Percentiles rank a stretch among this genome's conserved stretches.
These are phyloP conservation scores for Phylloscopus whistleri DNA, from an alignment of 2,113 vertebrate species.

Conservation along the genomic window DNA sequence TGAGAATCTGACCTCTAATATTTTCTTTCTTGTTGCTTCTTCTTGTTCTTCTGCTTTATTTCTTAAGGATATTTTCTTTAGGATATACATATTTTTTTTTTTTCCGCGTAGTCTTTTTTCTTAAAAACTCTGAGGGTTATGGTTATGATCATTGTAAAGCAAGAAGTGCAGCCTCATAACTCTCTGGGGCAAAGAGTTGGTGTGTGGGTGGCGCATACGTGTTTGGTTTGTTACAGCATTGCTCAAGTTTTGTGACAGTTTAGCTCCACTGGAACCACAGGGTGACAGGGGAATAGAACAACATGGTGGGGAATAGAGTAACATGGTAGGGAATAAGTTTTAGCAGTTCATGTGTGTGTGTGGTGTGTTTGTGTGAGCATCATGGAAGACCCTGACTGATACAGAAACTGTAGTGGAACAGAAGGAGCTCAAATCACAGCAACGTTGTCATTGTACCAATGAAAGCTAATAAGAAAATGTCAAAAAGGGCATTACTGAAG, in stretches of 20 bases:
- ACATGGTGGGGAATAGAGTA: not conserved
- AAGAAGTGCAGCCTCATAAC: not conserved
- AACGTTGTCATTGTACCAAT: not conserved
- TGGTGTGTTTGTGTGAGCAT: not conserved
- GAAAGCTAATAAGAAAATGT: not conserved
- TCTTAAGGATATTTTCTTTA: not conserved
- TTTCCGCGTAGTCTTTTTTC: not conserved
- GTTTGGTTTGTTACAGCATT: not conserved
- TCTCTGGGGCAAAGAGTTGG: not conserved
- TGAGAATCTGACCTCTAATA: not conserved
- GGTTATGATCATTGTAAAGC: not conserved
- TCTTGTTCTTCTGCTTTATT: not conserved
- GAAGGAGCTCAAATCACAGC: not conserved
- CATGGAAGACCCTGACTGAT: not conserved
- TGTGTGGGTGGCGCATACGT: accelerated
- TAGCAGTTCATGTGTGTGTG: not conserved
- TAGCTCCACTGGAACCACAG: not conserved
- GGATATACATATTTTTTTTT: no score
- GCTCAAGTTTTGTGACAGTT: not conserved
- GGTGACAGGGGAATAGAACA: not conserved
- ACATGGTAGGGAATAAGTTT: not conserved
- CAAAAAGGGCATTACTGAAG: not conserved
- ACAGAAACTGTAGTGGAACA: not conserved
- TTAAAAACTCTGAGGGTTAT: not conserved
- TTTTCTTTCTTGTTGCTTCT: not conserved